Base-by-base conservation (phyloP, 1,140 invertebrate species). In the Panagrolaimus sp. region DNA sequence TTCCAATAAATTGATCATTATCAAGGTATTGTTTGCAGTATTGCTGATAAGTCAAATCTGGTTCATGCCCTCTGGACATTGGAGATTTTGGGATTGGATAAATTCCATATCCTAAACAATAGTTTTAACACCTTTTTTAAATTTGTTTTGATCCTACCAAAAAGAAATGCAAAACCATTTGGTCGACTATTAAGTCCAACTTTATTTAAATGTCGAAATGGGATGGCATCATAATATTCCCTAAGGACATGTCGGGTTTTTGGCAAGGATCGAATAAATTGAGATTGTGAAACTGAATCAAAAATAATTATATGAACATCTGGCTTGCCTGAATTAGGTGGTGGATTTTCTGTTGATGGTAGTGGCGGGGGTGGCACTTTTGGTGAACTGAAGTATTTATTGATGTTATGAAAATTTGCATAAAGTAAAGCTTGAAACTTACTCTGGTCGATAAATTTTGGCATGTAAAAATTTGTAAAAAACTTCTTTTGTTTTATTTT, bases 261-360 rank as follows among this genome's bases (percentile, higher is more conserved):
- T n/a, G 52, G 71, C 48, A 72, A 32, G 9, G 68, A 63, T 43
- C 71, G 69, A 17, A 70, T 15, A 38, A 72, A 70, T 17, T 72
- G 48, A 0, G 26, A 58, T 17, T 43, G 17, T 6, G 28, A 48
- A 12, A 67, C 65, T 14, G 28, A n/a, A 47, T 67, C 43, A 3
- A 28, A 17, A 17, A 52, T 28, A 2, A 47, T 28, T 0, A 28
- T 58, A 14, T 38, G 38, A 38, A 67, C 52, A 58, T 58, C 52
- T 14, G 52, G 52, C 21, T 21, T 21, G 8, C 48, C 1, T 15
- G 47, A 64, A 10, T 17, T 3, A 8, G 1, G 32, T 26, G 65
- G 8, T 15, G 43, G 21, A 32, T 67, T 67, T 28, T 8, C 0
- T n/a, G n/a, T n/a, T n/a, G n/a, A n/a, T n/a, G n/a, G n/a, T n/a